Base-by-base conservation (phyloP, 1,140 invertebrate species). In the Andrena cerasifolii region DNA sequence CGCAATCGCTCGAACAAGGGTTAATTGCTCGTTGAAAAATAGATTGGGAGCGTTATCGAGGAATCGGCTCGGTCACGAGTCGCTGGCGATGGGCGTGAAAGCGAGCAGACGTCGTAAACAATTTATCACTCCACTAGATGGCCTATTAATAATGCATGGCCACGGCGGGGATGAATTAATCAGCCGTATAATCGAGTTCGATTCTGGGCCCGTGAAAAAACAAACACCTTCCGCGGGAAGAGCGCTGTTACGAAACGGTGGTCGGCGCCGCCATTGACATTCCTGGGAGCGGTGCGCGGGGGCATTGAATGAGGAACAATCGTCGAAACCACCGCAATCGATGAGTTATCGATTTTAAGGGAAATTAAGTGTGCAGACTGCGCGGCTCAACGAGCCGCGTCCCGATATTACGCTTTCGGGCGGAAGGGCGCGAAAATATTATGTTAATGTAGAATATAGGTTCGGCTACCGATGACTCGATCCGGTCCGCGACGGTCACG, bases 111-210 rank as follows among this genome's bases (percentile, higher is more conserved):
- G 58, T 72, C 58, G 56, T 53, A 53, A 51, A 63, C 70, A 63
- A 62, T 73, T 63, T 63, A 63, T 62, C 58, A 36, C 12, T 28
- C 45, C 58, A 63, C 63, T 73, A 73, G 33, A 1, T 45, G 31
- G 3, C 21, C 4, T 16, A 24, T 63, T 51, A 62, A 63, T 63
- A 51, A 73, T 61, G 59, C 70, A 51, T 36, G 58, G 18, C 5
- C 16, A 12, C 36, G 3, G 43, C 24, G 53, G 33, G 0, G 14
- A 2, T 28, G 18, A 24, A 16, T 33, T 72, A 62, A 72, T 72
- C 51, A 59, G 45, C 59, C 70, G 58, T 21, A 73, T 73, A 63
- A 73, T 73, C 45, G 58, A 36, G 4, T 40, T 31, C 12, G 24
- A 65, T 59, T 31, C 26, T 59, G 45, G 18, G 12, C 28, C 36